Percentiles rank a stretch among this genome's conserved stretches.
Conservation (phyloP, 2,113 vertebrate species). For the Onychorhynchus coronatus region DNA sequence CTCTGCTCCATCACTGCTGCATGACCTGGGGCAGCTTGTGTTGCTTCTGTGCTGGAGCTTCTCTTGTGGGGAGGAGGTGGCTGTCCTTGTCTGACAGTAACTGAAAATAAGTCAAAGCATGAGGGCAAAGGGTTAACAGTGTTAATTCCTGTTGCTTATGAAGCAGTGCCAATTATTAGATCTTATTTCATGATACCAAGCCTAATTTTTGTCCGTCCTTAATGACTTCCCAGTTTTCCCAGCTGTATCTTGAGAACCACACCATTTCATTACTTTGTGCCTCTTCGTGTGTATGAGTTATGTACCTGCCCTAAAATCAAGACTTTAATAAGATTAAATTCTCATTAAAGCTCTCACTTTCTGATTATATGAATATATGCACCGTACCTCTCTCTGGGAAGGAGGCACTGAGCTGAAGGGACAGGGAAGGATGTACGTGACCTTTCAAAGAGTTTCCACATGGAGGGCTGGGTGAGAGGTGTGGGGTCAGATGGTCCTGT, state of each 20-base stretch:
- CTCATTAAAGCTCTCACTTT: not conserved
- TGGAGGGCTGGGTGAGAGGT: not conserved
- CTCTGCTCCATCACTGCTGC: not conserved
- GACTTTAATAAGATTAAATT: conserved; percentile 16
- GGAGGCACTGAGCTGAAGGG: not conserved
- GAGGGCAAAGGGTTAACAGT: not conserved
- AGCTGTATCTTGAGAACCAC: not conserved
- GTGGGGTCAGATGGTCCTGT: not conserved
- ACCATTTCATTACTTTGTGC: not conserved
- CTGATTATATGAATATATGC: not conserved
- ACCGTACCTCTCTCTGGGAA: not conserved
- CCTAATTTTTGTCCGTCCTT: conserved; percentile 28
- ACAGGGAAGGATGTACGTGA: rapidly evolving
- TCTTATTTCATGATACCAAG: conserved; percentile 32
- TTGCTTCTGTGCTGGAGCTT: not conserved
- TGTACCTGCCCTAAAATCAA: not conserved
- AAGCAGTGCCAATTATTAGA: conserved; percentile 35
- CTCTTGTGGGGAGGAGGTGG: not conserved
- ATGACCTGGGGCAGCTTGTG: not conserved
- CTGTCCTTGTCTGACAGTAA: not conserved
- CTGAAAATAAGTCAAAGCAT: not conserved
- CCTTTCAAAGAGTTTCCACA: not conserved
- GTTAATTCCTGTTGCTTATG: not conserved
- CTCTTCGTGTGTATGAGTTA: not conserved
- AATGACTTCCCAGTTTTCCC: conserved; percentile 38